Evolutionary conservation across 2,888 invertebrate species (phyloP).

Genomic region (Lumbricus terrestris): DNA sequence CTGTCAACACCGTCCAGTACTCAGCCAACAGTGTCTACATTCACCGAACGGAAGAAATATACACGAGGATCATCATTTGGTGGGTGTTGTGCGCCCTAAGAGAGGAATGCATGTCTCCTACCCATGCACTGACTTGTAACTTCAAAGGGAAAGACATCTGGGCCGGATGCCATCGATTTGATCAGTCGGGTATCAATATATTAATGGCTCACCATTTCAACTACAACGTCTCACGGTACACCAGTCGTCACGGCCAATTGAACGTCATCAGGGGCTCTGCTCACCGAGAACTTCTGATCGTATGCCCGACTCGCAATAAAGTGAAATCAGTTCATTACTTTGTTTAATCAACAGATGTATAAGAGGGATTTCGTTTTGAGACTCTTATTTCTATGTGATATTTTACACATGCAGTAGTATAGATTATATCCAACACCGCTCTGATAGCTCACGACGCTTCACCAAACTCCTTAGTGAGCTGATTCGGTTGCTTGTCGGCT

Average conservation of each 20-base stretch:
- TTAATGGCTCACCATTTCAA: constrained; percentile 49
- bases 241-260: background rate
- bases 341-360: background rate
- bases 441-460: too few relatives aligned
- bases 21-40: constrained; percentile 46
- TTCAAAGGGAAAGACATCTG: constrained; percentile 33
- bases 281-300: background rate
- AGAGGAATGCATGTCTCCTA: constrained; percentile 53
- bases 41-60: constrained; percentile 51
- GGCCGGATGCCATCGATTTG: constrained; percentile 54
- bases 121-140: constrained; percentile 42
- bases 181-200: constrained; percentile 58
- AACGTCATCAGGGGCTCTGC: background rate
- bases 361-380: too few relatives aligned
- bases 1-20: constrained; percentile 45
- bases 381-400: too few relatives aligned
- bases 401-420: too few relatives aligned
- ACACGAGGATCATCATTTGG: constrained; percentile 51
- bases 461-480: too few relatives aligned
- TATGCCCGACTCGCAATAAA: background rate
- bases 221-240: background rate
- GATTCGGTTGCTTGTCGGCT: too few relatives aligned
- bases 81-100: constrained; percentile 54
- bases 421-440: too few relatives aligned
- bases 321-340: background rate